A percentile compares a stretch with the other conserved stretches of the same genome.
Evolutionary conservation across 2,113 vertebrate genomes (phyloP).

Genomic region (Misgurnus anguillicaudatus): DNA sequence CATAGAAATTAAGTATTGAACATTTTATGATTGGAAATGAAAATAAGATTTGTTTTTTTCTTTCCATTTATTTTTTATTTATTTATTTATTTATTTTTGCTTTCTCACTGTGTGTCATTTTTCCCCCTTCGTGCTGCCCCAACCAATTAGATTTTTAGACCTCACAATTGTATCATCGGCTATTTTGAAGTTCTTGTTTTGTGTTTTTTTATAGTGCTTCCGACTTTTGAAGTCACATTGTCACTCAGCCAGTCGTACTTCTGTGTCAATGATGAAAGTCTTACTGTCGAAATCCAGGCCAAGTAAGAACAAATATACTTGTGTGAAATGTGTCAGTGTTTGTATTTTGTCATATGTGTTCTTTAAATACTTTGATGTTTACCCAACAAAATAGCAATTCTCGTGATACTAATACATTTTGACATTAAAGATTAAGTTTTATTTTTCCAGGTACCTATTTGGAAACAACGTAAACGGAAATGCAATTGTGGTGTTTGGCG

Average conservation of each 20-base stretch:
- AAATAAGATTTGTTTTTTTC: no score
- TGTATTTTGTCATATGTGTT: background rate
- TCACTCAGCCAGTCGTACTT: constrained; percentile 69
- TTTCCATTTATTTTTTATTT: no score
- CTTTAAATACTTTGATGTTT: background rate
- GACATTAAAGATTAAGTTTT: background rate
- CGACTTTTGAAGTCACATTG: constrained; percentile 75
- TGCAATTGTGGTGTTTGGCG: constrained; percentile 76
- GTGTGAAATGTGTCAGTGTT: background rate
- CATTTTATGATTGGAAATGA: no score
- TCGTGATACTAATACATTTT: no score
- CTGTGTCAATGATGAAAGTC: constrained; percentile 66
- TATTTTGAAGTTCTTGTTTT: no score
- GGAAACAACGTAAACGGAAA: constrained; percentile 65
- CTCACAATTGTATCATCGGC: background rate
- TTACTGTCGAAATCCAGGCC: constrained; percentile 68
- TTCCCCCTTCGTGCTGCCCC: no score
- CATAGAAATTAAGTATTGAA: no score
- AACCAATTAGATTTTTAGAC: no score
- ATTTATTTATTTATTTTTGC: no score
- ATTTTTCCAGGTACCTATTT: constrained; percentile 71
- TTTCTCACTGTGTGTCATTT: no score
- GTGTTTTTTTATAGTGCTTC: constrained; percentile 49
- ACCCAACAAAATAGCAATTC: background rate
- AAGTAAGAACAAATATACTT: constrained; percentile 37